Evolutionary conservation across 2,888 invertebrate genomes (phyloP).

Genomic region (Thecocarcelia acutangulata): DNA sequence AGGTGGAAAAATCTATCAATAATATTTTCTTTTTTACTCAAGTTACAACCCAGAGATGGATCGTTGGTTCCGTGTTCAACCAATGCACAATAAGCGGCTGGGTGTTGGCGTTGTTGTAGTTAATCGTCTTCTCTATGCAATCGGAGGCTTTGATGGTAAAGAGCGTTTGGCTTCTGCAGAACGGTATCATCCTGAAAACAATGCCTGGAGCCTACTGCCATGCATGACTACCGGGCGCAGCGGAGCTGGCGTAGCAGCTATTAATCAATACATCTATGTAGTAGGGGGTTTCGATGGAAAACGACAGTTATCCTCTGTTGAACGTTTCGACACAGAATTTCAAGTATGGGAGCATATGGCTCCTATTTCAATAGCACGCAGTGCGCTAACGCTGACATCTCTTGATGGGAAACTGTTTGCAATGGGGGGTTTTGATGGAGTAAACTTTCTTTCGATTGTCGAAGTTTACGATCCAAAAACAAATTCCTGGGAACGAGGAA

Average conservation of each 20-base stretch:
- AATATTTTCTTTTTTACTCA: too few relatives aligned
- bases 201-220: slow-evolving; percentile 91
- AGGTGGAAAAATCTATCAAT: too few relatives aligned
- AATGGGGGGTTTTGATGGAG: slow-evolving; percentile 95
- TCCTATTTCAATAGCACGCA: slow-evolving; percentile 89
- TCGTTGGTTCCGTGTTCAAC: slow-evolving; percentile 88
- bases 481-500: slow-evolving; percentile 89
- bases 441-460: slow-evolving; percentile 90
- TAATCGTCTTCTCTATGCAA: slow-evolving; percentile 89
- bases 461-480: slow-evolving; percentile 92
- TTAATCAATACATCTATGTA: slow-evolving; percentile 94
- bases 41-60: slow-evolving; percentile 94
- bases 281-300: slow-evolving; percentile 96
- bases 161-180: slow-evolving; percentile 90
- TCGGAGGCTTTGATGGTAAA: slow-evolving; percentile 94
- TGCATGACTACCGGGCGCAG: slow-evolving; percentile 90
- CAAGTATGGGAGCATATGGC: slow-evolving; percentile 90
- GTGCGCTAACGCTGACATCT: slow-evolving; percentile 93
- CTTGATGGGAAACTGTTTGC: slow-evolving; percentile 94
- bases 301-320: slow-evolving; percentile 91
- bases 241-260: slow-evolving; percentile 92
- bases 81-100: slow-evolving; percentile 89
- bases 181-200: slow-evolving; percentile 96
- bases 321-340: slow-evolving; percentile 92
- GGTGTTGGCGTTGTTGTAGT: slow-evolving; percentile 92